These are phyloP conservation scores for Leptosomus discolor DNA, from an alignment of 2,113 vertebrate genomes.

Conservation along the genomic window DNA sequence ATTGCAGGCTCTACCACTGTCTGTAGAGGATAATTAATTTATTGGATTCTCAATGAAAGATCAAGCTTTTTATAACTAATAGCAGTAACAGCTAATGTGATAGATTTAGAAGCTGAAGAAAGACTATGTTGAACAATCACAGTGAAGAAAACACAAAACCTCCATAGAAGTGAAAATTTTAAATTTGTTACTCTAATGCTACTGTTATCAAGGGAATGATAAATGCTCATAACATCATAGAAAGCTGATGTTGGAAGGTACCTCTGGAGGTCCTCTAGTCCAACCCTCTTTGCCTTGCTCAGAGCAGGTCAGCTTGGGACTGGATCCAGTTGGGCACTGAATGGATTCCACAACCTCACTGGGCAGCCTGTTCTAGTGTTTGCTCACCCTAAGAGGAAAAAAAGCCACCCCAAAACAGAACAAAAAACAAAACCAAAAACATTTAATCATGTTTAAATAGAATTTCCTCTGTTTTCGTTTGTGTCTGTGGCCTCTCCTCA, in stretches of 20 bases:
- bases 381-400: background rate
- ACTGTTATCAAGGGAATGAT: background rate
- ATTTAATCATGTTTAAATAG: background rate
- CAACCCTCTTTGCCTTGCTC: background rate
- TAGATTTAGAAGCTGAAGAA: background rate
- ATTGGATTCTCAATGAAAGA: background rate
- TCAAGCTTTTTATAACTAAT: background rate
- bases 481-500: background rate
- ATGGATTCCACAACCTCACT: background rate
- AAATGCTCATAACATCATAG: background rate
- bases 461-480: background rate
- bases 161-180: background rate
- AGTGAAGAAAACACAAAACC: background rate
- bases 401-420: too few relatives aligned
- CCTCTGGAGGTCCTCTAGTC: background rate
- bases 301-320: background rate
- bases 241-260: background rate
- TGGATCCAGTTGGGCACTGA: background rate
- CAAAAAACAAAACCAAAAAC: too few relatives aligned
- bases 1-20: background rate
- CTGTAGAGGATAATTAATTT: background rate
- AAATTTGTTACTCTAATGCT: background rate
- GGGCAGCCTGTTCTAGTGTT: background rate
- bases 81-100: background rate
- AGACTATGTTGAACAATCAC: background rate